Evolutionary conservation across 1,140 invertebrate species (phyloP).

Genomic region (Drosophila carrolli): DNA sequence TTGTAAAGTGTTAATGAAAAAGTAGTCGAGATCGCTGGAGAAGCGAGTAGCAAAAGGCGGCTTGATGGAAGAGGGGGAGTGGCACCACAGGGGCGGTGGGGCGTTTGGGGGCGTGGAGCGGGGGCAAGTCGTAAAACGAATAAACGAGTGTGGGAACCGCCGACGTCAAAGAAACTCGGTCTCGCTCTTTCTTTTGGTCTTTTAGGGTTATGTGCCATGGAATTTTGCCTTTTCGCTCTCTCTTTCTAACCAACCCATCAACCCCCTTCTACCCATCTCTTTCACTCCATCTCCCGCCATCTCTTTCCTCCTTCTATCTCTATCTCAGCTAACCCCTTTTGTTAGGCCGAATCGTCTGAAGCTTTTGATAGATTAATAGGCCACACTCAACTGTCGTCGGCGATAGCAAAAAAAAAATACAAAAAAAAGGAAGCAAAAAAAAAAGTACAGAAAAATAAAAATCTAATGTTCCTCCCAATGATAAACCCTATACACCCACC

Average conservation of each 20-base stretch:
- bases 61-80: constrained; percentile 20
- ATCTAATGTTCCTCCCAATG: neutral
- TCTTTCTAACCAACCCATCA: neutral
- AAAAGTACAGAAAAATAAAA: neutral
- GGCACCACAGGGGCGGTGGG: neutral
- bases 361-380: constrained; percentile 78
- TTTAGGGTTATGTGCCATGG: constrained; percentile 64
- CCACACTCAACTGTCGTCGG: constrained; percentile 59
- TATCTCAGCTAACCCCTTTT: constrained; percentile 31
- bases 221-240: constrained; percentile 45
- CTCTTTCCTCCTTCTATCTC: neutral
- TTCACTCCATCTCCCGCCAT: neutral
- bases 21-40: constrained; percentile 55
- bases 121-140: constrained; percentile 66
- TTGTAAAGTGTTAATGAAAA: constrained; percentile 82
- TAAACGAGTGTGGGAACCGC: constrained; percentile 78
- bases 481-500: too few relatives aligned
- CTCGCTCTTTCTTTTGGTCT: constrained; percentile 38
- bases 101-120: neutral
- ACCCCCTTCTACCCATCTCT: constrained; percentile 3
- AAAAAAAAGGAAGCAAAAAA: constrained; percentile 7
- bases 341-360: constrained; percentile 41
- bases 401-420: constrained; percentile 38
- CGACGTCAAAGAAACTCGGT: constrained; percentile 40
- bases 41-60: constrained; percentile 16